Evolutionary conservation across 2,113 vertebrate genomes (phyloP).

Genomic region (Crypturellus undulatus): DNA sequence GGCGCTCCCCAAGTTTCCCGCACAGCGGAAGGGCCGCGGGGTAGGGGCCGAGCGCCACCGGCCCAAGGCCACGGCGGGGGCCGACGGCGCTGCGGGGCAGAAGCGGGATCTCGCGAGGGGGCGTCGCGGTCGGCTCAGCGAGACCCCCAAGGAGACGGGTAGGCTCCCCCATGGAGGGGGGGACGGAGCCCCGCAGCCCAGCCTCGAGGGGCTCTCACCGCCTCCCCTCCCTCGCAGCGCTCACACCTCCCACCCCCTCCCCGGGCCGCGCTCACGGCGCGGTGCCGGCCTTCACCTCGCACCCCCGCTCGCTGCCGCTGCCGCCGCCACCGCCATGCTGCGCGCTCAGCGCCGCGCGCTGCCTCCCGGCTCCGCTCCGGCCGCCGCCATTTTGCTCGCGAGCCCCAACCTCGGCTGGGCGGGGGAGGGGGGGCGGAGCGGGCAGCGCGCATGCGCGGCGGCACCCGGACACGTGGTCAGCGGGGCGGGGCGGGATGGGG

Average conservation of each 20-base stretch:
- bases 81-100: not conserved
- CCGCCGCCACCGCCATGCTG: not conserved
- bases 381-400: slow-evolving; percentile 58
- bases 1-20: no score
- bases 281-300: not conserved
- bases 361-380: not conserved
- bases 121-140: not conserved
- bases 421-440: no score
- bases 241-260: not conserved
- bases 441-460: not conserved
- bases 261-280: not conserved
- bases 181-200: not conserved
- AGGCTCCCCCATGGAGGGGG: not conserved
- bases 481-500: not conserved
- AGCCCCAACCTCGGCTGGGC: not conserved
- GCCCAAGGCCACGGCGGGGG: not conserved
- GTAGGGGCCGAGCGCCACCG: no score
- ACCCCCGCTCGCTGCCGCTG: not conserved
- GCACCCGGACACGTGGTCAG: not conserved
- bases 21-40: no score
- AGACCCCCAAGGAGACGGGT: no score
- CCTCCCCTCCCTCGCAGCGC: not conserved
- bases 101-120: no score
- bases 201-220: not conserved
- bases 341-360: not conserved